Conservation (phyloP, 1,140 invertebrate species). For the Drosophila truncata region DNA sequence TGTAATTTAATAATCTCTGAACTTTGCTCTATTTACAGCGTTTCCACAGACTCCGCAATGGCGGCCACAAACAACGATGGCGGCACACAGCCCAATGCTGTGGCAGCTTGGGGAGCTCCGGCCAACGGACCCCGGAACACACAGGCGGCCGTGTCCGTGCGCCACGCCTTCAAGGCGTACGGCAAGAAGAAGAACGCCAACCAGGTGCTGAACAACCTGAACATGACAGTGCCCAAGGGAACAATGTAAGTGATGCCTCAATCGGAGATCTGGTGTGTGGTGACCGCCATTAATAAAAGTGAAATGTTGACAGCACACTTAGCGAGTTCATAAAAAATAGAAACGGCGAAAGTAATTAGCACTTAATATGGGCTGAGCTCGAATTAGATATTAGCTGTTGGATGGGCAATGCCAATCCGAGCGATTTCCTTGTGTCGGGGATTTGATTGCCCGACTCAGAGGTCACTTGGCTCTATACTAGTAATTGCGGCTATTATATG, state of each 20-base stretch:
- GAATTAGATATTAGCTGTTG: constrained; percentile 10
- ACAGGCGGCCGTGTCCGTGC: constrained; percentile 93
- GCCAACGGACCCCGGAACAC: constrained; percentile 78
- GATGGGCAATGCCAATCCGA: constrained; percentile 43
- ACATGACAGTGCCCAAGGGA: constrained; percentile 96
- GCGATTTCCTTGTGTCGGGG: constrained; percentile 52
- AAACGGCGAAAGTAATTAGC: constrained; percentile 74
- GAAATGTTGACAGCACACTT: constrained; percentile 71
- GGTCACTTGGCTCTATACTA: constrained; percentile 59
- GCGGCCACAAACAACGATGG: constrained; percentile 83
- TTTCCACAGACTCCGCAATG: constrained; percentile 74
- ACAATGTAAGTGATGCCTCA: constrained; percentile 91
- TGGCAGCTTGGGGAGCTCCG: constrained; percentile 70
- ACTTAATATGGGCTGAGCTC: constrained; percentile 40
- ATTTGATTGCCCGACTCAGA: constrained; percentile 50
- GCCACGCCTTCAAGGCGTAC: constrained; percentile 94
- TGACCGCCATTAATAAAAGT: constrained; percentile 53
- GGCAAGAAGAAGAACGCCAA: constrained; percentile 93
- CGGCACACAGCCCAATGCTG: constrained; percentile 69
- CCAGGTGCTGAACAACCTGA: constrained; percentile 93
- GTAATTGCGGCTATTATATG: constrained; percentile 63
- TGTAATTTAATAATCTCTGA: background rate
- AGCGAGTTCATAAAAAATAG: constrained; percentile 57
- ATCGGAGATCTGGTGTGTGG: background rate
- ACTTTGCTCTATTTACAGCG: constrained; percentile 49